phyloP scores from a whole-genome alignment of 2,888 invertebrate genomes.

The Diogma glabrata region DNA sequence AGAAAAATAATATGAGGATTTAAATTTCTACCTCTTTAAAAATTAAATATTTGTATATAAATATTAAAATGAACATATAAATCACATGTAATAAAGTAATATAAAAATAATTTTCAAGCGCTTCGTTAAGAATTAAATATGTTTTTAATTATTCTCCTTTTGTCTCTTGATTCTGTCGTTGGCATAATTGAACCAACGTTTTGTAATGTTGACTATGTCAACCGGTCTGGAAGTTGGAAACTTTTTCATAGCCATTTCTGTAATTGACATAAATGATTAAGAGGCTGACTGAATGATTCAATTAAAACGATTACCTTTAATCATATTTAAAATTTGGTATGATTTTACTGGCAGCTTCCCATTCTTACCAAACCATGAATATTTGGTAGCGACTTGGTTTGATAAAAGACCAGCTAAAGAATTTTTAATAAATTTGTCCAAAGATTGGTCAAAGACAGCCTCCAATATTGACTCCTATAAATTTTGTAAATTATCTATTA shows the following conservation, averaged over 20 bases:
- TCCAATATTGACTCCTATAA: background rate
- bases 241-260: background rate
- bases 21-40: too few species aligned
- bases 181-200: too few species aligned
- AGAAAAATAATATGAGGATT: too few species aligned
- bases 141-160: too few species aligned
- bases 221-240: background rate
- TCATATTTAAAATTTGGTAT: background rate
- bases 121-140: too few species aligned
- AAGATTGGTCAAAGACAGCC: background rate
- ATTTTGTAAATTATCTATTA: background rate
- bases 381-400: background rate
- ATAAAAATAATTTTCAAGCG: too few species aligned
- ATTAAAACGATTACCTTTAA: constrained; percentile 1
- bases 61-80: too few species aligned
- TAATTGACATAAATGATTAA: background rate
- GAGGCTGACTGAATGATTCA: background rate
- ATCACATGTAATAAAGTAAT: too few species aligned
- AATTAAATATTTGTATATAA: too few species aligned
- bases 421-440: background rate
- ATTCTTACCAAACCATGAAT: background rate
- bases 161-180: too few species aligned
- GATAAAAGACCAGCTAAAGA: background rate
- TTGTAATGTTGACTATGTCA: background rate
- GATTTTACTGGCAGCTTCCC: background rate